A percentile compares a stretch with the other conserved stretches of the same genome.
Evolutionary conservation across 2,113 vertebrate genomes (phyloP).

Genomic region (Calidris pygmaea): DNA sequence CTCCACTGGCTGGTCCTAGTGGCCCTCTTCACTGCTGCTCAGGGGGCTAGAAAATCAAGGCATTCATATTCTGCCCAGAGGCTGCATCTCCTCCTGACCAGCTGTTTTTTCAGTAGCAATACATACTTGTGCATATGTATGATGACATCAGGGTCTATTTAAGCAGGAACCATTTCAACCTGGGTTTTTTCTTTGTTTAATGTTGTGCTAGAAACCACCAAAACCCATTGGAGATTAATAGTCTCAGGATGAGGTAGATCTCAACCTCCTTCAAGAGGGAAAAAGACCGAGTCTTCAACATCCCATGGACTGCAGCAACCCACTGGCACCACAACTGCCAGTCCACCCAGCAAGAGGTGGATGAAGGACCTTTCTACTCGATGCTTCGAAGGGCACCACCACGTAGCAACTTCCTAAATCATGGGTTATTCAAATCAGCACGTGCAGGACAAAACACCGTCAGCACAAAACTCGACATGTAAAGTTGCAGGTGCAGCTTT

Average conservation of each 20-base stretch:
- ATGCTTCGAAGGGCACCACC: background rate
- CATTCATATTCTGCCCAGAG: constrained; percentile 72
- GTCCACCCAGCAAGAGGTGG: background rate
- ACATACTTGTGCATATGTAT: constrained; percentile 18
- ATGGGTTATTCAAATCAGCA: background rate
- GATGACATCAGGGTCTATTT: constrained; percentile 41
- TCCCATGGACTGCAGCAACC: background rate
- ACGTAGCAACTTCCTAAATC: background rate
- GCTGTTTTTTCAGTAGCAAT: constrained; percentile 28
- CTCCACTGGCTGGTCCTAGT: constrained; percentile 71
- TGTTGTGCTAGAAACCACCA: background rate
- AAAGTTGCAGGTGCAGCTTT: background rate
- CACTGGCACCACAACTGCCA: background rate
- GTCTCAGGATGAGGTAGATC: background rate
- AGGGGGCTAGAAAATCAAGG: constrained; percentile 72
- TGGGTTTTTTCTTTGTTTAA: background rate
- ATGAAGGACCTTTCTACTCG: background rate
- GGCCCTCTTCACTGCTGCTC: constrained; percentile 66
- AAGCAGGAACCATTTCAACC: constrained; percentile 36
- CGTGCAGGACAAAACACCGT: background rate
- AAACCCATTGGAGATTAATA: background rate
- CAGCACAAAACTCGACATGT: background rate
- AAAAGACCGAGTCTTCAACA: background rate
- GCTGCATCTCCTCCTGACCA: constrained; percentile 38
- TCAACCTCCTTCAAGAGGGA: background rate